Conservation (phyloP, 2,888 invertebrate genomes). For the Plebejus melissa region DNA sequence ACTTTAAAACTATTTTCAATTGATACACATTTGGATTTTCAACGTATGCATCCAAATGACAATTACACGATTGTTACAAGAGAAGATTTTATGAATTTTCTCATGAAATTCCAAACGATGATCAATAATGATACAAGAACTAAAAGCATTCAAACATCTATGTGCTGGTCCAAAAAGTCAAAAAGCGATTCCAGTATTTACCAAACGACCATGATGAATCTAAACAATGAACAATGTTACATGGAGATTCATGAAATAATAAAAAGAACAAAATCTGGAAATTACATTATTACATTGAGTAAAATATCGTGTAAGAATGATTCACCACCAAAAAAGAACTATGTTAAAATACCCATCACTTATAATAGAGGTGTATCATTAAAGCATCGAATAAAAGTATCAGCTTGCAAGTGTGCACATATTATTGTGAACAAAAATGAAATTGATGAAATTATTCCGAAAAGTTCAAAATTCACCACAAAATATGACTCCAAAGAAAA, state of each 20-base stretch:
- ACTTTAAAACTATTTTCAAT: slow-evolving; percentile 49
- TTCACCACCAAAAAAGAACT: not conserved
- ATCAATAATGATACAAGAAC: not conserved
- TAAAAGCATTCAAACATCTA: not conserved
- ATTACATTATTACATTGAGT: not conserved
- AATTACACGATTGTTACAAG: not conserved
- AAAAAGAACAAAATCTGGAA: not conserved
- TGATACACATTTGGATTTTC: slow-evolving; percentile 38
- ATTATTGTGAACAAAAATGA: slow-evolving; percentile 4
- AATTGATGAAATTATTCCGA: not conserved
- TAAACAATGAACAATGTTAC: not conserved
- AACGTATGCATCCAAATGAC: not conserved
- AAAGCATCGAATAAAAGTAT: not conserved
- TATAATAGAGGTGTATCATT: not conserved
- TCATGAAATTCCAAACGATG: not conserved
- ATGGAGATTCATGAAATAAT: not conserved
- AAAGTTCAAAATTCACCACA: not conserved
- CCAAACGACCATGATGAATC: not conserved
- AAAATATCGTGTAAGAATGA: not conserved
- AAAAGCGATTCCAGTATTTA: not conserved
- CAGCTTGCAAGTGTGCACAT: not conserved
- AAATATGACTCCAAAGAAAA: slow-evolving; percentile 16
- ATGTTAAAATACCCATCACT: not conserved
- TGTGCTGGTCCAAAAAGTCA: not conserved
- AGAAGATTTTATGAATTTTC: slow-evolving; percentile 7